phyloP scores from a whole-genome alignment of 1,140 invertebrate species.

The Aplysia californica region DNA sequence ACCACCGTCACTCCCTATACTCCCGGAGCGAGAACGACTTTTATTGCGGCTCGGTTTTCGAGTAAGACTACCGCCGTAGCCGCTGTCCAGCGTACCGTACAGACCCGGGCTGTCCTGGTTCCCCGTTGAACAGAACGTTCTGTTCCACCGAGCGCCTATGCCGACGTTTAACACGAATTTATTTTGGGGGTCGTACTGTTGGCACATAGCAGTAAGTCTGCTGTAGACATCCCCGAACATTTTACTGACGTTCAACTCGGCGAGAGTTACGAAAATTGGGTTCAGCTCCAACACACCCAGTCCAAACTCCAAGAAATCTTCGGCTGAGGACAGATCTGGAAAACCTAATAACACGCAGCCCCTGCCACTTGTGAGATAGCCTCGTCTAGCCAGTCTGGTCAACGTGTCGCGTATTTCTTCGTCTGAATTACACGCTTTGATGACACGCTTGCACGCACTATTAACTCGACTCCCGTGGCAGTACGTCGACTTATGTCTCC shows the following conservation, averaged over 20 bases:
- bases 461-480: constrained; percentile 87
- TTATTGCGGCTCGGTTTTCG: not conserved
- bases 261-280: constrained; percentile 35
- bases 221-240: constrained; percentile 35
- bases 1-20: not conserved
- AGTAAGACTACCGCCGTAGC: not conserved
- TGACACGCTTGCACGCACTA: constrained; percentile 86
- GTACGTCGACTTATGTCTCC: constrained; percentile 80
- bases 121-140: not conserved
- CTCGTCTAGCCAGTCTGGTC: constrained; percentile 41
- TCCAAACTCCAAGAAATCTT: constrained; percentile 37
- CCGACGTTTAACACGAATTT: constrained; percentile 90
- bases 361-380: constrained; percentile 77
- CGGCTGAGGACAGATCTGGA: constrained; percentile 35
- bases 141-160: constrained; percentile 75
- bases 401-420: constrained; percentile 32
- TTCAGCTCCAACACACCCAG: constrained; percentile 26
- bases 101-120: not conserved
- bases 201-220: constrained; percentile 56
- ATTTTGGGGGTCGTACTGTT: constrained; percentile 89
- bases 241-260: constrained; percentile 29
- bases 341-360: constrained; percentile 93
- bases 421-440: constrained; percentile 75
- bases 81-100: not conserved
- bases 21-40: not conserved